Conservation (phyloP, 2,888 invertebrate species). For the Cacoxenus indagator region DNA sequence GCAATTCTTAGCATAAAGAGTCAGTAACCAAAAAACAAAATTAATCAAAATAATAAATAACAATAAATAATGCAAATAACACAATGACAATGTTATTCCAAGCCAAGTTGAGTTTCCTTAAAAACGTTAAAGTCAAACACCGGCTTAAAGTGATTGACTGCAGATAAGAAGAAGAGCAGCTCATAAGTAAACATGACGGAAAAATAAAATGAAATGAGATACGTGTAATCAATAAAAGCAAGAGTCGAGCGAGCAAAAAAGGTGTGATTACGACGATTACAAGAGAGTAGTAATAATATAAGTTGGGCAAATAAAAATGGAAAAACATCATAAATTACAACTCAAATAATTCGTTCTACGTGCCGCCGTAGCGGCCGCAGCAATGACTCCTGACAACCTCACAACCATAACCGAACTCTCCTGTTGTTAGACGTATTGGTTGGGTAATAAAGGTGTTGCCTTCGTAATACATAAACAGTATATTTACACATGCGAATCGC, state of each 20-base stretch:
- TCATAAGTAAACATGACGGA: neutral
- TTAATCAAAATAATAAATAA: too few relatives aligned
- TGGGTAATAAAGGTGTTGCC: neutral
- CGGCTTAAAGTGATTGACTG: neutral
- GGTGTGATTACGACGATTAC: conserved; percentile 4
- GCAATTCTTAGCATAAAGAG: neutral
- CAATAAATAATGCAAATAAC: neutral
- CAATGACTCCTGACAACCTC: neutral
- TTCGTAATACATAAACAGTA: neutral
- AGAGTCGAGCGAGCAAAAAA: too few relatives aligned
- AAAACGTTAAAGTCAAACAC: neutral
- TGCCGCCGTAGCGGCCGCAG: neutral
- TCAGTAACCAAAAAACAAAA: conserved; percentile 31
- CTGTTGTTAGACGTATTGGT: neutral
- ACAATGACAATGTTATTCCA: neutral
- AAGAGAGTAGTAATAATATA: neutral
- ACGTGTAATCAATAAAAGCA: neutral
- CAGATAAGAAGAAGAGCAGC: neutral
- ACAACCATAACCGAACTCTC: too few relatives aligned
- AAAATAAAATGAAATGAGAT: neutral
- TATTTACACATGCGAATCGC: neutral
- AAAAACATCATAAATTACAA: conserved; percentile 5
- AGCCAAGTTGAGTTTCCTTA: neutral
- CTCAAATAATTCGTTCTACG: neutral
- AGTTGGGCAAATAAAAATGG: neutral